These are phyloP conservation scores for Aphrophora alni DNA, from an alignment of 2,888 invertebrate genomes.

Conservation along the genomic window DNA sequence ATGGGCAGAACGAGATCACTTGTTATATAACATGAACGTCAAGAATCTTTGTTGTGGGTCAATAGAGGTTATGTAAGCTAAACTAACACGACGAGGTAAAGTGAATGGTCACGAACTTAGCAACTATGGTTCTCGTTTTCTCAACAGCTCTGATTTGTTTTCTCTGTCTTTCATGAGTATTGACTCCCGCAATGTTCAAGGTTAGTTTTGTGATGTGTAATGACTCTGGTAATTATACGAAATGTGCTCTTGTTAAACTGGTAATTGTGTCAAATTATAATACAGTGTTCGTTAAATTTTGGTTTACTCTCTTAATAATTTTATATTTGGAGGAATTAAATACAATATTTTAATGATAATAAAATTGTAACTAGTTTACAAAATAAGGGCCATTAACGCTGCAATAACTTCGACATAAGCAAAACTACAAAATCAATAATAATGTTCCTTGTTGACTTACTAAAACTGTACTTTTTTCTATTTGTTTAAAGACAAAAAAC, in stretches of 20 bases:
- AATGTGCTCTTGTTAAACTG: neutral
- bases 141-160: neutral
- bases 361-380: too few species aligned
- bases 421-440: too few species aligned
- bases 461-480: too few species aligned
- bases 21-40: neutral
- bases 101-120: neutral
- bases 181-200: neutral
- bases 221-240: too few species aligned
- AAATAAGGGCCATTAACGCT: too few species aligned
- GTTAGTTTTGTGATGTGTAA: neutral
- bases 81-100: neutral
- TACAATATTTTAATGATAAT: too few species aligned
- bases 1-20: neutral
- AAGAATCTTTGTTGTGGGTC: slow-evolving; percentile 1
- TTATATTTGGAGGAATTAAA: too few species aligned
- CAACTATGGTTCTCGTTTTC: neutral
- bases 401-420: too few species aligned
- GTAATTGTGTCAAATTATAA: neutral
- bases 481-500: too few species aligned
- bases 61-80: neutral
- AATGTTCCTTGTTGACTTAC: too few species aligned
- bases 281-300: neutral
- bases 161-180: neutral
- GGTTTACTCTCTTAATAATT: too few species aligned